Percentiles rank a stretch among this genome's conserved stretches.
Conservation (phyloP, 2,797 vertebrate genomes). For the Myotis planiceps region DNA sequence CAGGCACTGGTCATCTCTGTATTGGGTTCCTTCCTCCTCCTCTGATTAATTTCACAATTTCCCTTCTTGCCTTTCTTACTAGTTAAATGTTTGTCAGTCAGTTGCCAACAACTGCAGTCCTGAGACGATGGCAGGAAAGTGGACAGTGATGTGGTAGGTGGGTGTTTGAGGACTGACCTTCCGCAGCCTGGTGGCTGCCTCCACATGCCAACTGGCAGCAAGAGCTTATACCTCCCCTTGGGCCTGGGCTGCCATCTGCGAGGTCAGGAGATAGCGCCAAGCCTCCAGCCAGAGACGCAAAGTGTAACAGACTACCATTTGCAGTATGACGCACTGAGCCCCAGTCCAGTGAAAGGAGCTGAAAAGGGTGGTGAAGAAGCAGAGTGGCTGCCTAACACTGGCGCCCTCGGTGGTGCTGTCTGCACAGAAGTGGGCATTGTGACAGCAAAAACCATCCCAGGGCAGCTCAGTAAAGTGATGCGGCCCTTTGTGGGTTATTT, state of each 20-base stretch:
- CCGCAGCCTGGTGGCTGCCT: background rate
- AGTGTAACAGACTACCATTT: background rate
- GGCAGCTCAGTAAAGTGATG: background rate
- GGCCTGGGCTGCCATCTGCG: background rate
- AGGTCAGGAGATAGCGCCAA: background rate
- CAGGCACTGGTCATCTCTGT: constrained; percentile 35
- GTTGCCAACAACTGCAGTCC: constrained; percentile 16
- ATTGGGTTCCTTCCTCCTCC: constrained; percentile 43
- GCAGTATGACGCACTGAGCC: background rate
- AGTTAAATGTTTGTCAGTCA: constrained; percentile 45
- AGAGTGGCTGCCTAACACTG: background rate
- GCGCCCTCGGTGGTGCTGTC: background rate
- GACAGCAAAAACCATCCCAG: background rate
- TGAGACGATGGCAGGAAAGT: constrained; percentile 50
- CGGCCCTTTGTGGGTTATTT: constrained; percentile 6
- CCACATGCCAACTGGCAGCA: background rate
- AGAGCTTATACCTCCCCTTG: constrained; percentile 39
- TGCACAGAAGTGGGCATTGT: background rate
- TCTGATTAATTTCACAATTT: constrained; percentile 52
- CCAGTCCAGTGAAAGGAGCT: background rate
- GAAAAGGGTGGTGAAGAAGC: background rate
- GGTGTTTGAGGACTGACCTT: constrained; percentile 28
- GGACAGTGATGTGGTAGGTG: background rate
- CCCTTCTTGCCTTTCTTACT: constrained; percentile 18
- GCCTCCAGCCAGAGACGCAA: background rate